Evolutionary conservation across 1,140 invertebrate genomes (phyloP).

Genomic region (Heliconius melpomene): DNA sequence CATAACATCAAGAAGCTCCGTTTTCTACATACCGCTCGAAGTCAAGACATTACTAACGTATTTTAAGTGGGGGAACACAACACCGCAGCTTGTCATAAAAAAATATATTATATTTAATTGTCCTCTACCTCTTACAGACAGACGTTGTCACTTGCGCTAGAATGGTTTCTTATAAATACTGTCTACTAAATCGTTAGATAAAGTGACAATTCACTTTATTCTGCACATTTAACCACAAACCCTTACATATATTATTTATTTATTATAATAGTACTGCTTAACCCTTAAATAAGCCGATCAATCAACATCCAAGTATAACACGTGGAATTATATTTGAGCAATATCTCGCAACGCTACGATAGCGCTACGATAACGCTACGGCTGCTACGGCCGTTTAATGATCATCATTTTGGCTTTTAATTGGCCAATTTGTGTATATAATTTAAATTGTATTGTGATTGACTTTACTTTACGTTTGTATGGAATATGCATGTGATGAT

Average conservation of each 20-base stretch:
- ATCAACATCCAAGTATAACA: constrained; percentile 49
- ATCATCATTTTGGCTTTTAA: constrained; percentile 37
- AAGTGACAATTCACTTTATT: no score
- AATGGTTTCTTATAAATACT: no score
- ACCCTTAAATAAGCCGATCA: constrained; percentile 47
- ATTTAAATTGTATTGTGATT: constrained; percentile 13
- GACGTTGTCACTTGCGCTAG: no score
- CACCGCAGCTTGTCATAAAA: no score
- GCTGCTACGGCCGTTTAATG: constrained; percentile 29
- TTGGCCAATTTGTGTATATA: constrained; percentile 35
- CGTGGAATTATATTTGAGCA: constrained; percentile 41
- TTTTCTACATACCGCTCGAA: no score
- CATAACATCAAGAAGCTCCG: no score
- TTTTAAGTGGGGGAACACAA: no score
- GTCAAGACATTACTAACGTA: no score
- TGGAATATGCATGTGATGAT: background rate
- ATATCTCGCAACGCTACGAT: constrained; percentile 36
- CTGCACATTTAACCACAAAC: no score
- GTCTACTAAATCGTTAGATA: no score
- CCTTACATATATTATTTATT: background rate
- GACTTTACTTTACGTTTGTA: background rate
- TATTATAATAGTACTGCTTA: constrained; percentile 4
- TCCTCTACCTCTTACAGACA: no score
- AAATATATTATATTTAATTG: no score
- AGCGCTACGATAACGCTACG: constrained; percentile 35